Evolutionary conservation across 2,797 vertebrate species (phyloP).

Genomic region (Rhincodon typus): DNA sequence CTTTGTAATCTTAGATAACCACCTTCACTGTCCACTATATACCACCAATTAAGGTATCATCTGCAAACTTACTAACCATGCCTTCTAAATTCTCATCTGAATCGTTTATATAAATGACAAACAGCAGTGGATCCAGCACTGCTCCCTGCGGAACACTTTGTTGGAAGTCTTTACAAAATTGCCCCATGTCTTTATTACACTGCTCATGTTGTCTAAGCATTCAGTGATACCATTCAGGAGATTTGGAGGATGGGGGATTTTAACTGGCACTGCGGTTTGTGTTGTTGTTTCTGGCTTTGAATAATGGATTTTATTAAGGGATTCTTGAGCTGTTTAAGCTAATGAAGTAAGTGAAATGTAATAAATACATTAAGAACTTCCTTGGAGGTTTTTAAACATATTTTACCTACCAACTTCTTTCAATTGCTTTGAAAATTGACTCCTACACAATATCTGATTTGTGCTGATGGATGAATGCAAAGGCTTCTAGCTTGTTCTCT

Average conservation of each 20-base stretch:
- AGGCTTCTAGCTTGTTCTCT: not conserved
- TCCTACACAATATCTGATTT: not conserved
- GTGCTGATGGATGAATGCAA: not conserved
- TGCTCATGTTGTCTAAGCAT: not conserved
- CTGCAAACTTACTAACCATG: too few species aligned
- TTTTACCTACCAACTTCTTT: not conserved
- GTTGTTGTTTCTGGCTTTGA: not conserved
- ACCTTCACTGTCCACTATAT: too few species aligned
- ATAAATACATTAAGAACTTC: not conserved
- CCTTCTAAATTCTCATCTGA: too few species aligned
- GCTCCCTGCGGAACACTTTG: not conserved
- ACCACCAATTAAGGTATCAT: too few species aligned
- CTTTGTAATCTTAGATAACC: too few species aligned
- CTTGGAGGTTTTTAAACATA: not conserved
- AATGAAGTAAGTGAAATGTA: not conserved
- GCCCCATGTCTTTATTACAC: not conserved
- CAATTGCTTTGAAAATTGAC: not conserved
- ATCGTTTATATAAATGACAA: too few species aligned
- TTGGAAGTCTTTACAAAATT: not conserved
- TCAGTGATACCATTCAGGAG: not conserved
- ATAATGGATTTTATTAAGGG: not conserved
- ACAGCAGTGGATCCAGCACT: too few species aligned
- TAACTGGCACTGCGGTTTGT: not conserved
- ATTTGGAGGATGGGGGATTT: not conserved
- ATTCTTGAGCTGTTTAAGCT: not conserved